Evolutionary conservation across 2,797 vertebrate genomes (phyloP), one percentile per base, ranked within the genome.

Genomic region (Siniperca scherzeri): DNA sequence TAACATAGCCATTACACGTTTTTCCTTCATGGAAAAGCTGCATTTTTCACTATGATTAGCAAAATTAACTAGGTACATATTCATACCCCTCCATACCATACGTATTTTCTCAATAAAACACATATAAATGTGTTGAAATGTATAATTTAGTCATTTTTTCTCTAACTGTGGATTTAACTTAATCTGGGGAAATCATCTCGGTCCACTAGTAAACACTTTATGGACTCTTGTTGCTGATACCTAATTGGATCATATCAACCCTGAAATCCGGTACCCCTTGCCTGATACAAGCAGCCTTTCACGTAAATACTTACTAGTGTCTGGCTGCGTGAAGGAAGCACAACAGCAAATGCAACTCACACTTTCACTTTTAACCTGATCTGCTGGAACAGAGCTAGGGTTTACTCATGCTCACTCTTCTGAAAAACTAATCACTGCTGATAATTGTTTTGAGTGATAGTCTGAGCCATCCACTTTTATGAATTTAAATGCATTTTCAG

Each of bases 131-230:
- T 76, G n/a, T 7, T 76, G 36, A 65, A 70, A 57, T 53, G 2
- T 30, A 36, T 55, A 52, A 66, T 52, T 46, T n/a, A 65, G 53
- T 16, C 5, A 4, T 36, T 17, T 25, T 27, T 67, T 25, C 22
- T 69, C 46, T 44, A 19, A 44, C 6, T 66, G 13, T 82, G 62
- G n/a, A 60, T 73, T 50, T 57, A 14, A 69, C 38, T 48, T 69
- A 55, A 48, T 61, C 68, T 75, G 74, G 84, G 83, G 60, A 81
- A 87, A 87, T 85, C 70, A 68, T 84, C 78, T 89, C 22, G 73
- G 65, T 69, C 46, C 66, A 72, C 70, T 27, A 73, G 25, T 82
- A 78, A 85, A 80, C 81, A 78, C 80, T 80, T 86, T 83, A 87
- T 77, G 60, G 61, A 61, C 70, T 71, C 61, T 76, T 46, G 40